Conservation (phyloP, 2,113 vertebrate genomes). For the Mustelus asterias region DNA sequence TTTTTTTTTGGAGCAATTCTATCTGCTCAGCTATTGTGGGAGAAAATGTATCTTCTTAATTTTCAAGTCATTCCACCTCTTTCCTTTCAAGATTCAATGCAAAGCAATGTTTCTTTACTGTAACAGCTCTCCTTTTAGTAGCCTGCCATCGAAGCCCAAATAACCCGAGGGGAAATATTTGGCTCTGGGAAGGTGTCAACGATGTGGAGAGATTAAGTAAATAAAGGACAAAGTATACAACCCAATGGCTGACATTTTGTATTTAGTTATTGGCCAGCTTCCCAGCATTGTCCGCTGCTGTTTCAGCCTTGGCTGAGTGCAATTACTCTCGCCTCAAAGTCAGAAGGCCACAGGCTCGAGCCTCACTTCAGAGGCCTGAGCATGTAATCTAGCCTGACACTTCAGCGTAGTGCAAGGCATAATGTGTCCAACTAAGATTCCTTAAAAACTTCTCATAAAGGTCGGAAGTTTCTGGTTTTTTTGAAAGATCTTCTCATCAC, state of each 20-base stretch:
- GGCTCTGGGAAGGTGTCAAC: neutral
- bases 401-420: neutral
- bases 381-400: neutral
- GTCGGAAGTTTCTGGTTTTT: neutral
- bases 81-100: neutral
- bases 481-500: neutral
- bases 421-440: neutral
- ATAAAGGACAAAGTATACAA: neutral
- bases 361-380: neutral
- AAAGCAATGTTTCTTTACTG: neutral
- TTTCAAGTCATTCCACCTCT: neutral
- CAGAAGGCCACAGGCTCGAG: neutral
- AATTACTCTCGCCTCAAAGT: neutral
- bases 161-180: neutral
- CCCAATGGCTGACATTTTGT: neutral
- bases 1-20: neutral
- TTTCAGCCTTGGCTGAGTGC: neutral
- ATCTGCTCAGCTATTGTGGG: neutral
- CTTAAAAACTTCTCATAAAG: neutral
- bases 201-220: neutral
- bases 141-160: neutral
- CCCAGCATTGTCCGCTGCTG: neutral
- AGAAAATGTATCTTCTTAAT: neutral
- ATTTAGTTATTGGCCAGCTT: neutral
- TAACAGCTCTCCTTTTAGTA: neutral